phyloP scores from a whole-genome alignment of 1,140 invertebrate species.

The Hylaeus volcanicus region DNA sequence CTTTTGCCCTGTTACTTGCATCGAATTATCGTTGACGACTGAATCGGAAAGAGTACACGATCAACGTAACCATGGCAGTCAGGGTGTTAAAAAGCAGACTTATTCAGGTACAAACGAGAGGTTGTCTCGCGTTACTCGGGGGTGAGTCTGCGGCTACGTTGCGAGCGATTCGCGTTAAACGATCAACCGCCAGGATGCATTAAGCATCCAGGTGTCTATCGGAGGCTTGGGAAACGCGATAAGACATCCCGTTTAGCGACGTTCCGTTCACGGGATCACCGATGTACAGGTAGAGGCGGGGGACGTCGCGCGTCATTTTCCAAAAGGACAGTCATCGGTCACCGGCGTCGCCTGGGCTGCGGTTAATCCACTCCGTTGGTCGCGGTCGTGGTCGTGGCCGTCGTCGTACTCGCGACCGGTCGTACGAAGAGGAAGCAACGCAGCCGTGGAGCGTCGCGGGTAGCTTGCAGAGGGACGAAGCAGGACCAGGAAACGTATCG shows the following conservation, averaged over 20 bases:
- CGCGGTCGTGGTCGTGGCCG: slow-evolving; percentile 60
- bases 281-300: too few relatives aligned
- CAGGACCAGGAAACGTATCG: slow-evolving; percentile 34
- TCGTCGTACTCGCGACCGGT: slow-evolving; percentile 41
- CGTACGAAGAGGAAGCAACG: slow-evolving; percentile 21
- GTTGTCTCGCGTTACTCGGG: too few relatives aligned
- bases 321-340: slow-evolving; percentile 60
- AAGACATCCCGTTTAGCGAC: not conserved
- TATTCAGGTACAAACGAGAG: too few relatives aligned
- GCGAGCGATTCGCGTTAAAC: too few relatives aligned
- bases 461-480: slow-evolving; percentile 14
- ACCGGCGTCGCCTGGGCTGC: slow-evolving; percentile 51
- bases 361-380: slow-evolving; percentile 61
- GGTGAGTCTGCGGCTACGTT: too few relatives aligned
- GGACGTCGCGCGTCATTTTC: slow-evolving; percentile 48
- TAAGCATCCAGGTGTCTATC: too few relatives aligned
- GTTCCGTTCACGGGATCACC: not conserved
- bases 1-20: too few relatives aligned
- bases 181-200: too few relatives aligned
- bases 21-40: too few relatives aligned
- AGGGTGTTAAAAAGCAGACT: too few relatives aligned
- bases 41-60: too few relatives aligned
- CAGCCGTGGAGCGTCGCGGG: not conserved
- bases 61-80: too few relatives aligned
- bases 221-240: not conserved